Conservation (phyloP, 2,113 vertebrate genomes). For the Mobula hypostoma region DNA sequence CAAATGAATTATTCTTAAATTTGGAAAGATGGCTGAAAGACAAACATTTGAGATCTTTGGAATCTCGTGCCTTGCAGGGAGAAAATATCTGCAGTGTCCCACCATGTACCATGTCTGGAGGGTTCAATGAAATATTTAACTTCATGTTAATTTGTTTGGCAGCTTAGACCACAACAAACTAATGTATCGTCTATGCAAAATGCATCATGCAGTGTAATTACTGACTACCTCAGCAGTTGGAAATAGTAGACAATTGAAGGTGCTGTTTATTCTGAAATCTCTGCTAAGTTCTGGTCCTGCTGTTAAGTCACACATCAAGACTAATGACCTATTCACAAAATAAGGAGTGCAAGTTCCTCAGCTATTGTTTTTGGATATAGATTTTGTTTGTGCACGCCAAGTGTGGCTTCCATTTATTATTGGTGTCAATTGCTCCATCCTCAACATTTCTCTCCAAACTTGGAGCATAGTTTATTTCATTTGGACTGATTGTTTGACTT, state of each 20-base stretch:
- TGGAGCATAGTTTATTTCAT: neutral
- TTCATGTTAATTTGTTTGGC: conserved; percentile 53
- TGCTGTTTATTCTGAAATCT: conserved; percentile 48
- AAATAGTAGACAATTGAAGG: conserved; percentile 51
- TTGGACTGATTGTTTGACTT: neutral
- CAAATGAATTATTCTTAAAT: neutral
- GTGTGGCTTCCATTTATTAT: conserved; percentile 15
- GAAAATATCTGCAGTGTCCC: neutral
- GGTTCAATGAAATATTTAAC: conserved; percentile 44
- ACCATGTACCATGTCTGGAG: neutral
- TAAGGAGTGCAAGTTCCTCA: conserved; percentile 53
- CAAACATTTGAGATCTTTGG: neutral
- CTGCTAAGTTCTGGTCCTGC: conserved; percentile 40
- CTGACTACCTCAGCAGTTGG: conserved; percentile 50
- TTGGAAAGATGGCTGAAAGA: neutral
- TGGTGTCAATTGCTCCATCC: neutral
- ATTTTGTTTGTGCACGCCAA: conserved; percentile 38
- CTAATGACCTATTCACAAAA: conserved; percentile 57
- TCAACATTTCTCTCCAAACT: neutral
- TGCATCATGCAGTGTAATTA: conserved; percentile 51
- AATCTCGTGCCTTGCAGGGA: neutral
- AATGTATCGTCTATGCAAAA: conserved; percentile 54
- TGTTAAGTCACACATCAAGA: conserved; percentile 54
- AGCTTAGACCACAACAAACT: conserved; percentile 51
- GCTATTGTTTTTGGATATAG: conserved; percentile 30